Evolutionary conservation across 2,113 vertebrate species (phyloP), one percentile per base, ranked within the genome.

Genomic region (Mobula hypostoma): DNA sequence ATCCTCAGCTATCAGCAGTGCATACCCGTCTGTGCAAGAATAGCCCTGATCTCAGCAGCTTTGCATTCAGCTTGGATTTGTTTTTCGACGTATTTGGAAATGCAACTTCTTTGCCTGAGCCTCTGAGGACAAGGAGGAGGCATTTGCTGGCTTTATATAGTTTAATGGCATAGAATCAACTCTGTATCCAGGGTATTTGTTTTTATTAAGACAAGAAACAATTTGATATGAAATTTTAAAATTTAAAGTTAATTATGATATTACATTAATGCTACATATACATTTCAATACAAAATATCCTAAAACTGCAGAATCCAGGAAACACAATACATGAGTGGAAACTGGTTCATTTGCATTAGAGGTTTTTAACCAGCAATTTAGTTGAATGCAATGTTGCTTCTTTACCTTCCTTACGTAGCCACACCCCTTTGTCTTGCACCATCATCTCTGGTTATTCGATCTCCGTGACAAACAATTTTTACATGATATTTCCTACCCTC

Each of bases 61-160:
- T 96, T 96, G 95, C 96, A 96, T 96, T 95, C 96, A 88, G 95
- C 95, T 95, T 94, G 90, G 94, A 94, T 95, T 94, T 94, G 94
- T 40, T 95, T 97, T 97, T 98, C 95, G 96, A 98, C 96, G 95
- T 98, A 97, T 98, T 98, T 98, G 98, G 98, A 95, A 97, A 97
- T 95, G 95, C 79, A 58, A 94, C 94, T 95, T 95, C 95, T 95
- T 72, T 79, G 95, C 93, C 94, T 29, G 36, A 7, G 94, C 94
- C 95, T 94, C 0, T 0, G 94, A 95, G 96, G 95, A 96, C 95
- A 96, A 95, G 94, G 80, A 63, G 94, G 94, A 94, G 94, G 72
- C 36, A 95, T 48, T 1, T 94, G 48, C 94, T 95, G 95, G 66
- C 90, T 48, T 29, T 95, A 91, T 94, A n/a, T 0, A 0, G 94